Evolutionary conservation across 2,113 vertebrate genomes (phyloP), one percentile per base, ranked within the genome.

Genomic region (Cercocebus atys): DNA sequence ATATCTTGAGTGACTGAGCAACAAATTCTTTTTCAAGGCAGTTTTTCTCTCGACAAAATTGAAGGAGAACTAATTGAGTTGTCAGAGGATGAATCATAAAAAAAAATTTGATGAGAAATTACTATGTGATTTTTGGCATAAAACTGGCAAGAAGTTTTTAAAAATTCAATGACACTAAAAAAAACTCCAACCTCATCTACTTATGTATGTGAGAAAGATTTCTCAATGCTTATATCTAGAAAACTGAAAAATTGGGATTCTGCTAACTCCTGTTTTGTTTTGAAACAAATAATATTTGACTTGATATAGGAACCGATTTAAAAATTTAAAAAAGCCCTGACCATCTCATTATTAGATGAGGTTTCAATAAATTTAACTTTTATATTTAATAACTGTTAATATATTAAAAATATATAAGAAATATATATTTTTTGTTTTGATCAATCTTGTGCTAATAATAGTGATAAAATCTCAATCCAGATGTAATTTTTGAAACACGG

Each of bases 281-380:
- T 85, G 52, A 97, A 96, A 87, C 85, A 93, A 93, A 50, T 82
- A 93, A 57, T 82, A 94, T 43, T 93, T 84, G 50, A 73, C 35
- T 92, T 64, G 8, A 45, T 57, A 50, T 25, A 94, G 43, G 43
- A 94, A 70, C 2, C 47, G 6, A 68, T n/a, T 68, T 18, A 64
- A 64, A 64, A 70, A 47, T 70, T 82, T 59, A 6, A 32, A 82
- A 73, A 82, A 68, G 66, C 10, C 35, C 11, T n/a, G 20, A 11
- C 38, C 8, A 73, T 38, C 20, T 80, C 64, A 92, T 90, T 94
- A 95, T 79, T 61, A 66, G 9, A 50, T 47, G 2, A 95, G 81
- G 6, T 9, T 27, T 16, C 1, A 76, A 89, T 47, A 88, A 86
- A 66, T 38, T 25, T 23, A 80, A 35, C 18, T 90, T 80, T 88